These are phyloP conservation scores for Percina caprodes DNA, from an alignment of 2,113 vertebrate genomes.

Conservation along the genomic window DNA sequence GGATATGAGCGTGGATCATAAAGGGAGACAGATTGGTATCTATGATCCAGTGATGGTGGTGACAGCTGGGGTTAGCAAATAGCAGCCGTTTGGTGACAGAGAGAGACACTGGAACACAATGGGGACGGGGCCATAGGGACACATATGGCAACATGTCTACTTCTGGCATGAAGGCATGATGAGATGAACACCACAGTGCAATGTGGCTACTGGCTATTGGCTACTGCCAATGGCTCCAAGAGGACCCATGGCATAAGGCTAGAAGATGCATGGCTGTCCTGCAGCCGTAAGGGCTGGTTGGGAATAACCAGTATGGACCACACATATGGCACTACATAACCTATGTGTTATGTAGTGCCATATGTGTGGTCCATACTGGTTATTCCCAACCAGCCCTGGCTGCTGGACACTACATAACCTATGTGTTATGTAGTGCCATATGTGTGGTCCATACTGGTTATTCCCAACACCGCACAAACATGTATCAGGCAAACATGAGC, in stretches of 20 bases:
- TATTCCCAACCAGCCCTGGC: slow-evolving; percentile 45
- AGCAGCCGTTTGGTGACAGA: slow-evolving; percentile 72
- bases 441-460: slow-evolving; percentile 56
- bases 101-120: slow-evolving; percentile 58
- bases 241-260: slow-evolving; percentile 60
- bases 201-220: slow-evolving; percentile 41
- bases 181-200: slow-evolving; percentile 47
- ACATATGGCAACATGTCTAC: slow-evolving; percentile 64
- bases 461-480: slow-evolving; percentile 57
- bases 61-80: slow-evolving; percentile 75
- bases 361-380: slow-evolving; percentile 61
- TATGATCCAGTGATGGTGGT: slow-evolving; percentile 50
- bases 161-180: slow-evolving; percentile 62
- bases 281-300: slow-evolving; percentile 31
- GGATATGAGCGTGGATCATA: slow-evolving; percentile 56
- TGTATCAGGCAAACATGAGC: slow-evolving; percentile 26
- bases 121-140: slow-evolving; percentile 64
- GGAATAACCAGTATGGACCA: slow-evolving; percentile 54
- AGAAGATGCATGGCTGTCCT: slow-evolving; percentile 59
- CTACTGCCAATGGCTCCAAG: slow-evolving; percentile 50
- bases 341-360: slow-evolving; percentile 45
- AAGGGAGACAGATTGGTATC: slow-evolving; percentile 75
- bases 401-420: slow-evolving; percentile 37
- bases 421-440: slow-evolving; percentile 52
- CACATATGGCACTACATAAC: slow-evolving; percentile 58